Percentiles rank a stretch among this genome's conserved stretches.
Evolutionary conservation across 2,797 vertebrate species (phyloP).

Genomic region (Lerista edwardsae): DNA sequence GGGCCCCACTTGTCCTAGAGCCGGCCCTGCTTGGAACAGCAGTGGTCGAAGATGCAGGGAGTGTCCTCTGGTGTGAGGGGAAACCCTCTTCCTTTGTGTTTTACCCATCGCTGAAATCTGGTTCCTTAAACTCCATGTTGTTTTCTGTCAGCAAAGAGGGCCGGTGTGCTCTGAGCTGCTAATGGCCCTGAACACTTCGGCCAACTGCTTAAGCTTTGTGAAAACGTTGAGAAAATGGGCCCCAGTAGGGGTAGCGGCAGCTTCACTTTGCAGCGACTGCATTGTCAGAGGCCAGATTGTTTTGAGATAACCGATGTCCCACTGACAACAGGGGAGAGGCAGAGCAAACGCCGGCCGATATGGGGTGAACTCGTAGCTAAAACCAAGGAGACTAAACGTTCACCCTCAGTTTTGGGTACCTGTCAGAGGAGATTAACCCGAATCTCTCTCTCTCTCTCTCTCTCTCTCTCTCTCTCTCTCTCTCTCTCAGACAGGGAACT

Average conservation of each 20-base stretch:
- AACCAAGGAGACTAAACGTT: constrained; percentile 11
- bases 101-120: constrained; percentile 76
- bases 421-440: constrained; percentile 25
- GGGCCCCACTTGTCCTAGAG: too few relatives aligned
- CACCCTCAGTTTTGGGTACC: background rate
- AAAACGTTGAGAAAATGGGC: constrained; percentile 82
- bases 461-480: too few relatives aligned
- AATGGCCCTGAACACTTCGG: constrained; percentile 85
- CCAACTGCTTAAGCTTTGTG: constrained; percentile 83
- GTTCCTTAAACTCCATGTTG: constrained; percentile 78
- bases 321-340: constrained; percentile 27
- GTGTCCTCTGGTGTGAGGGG: constrained; percentile 65
- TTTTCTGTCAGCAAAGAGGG: constrained; percentile 79
- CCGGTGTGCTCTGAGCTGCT: constrained; percentile 82
- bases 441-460: too few relatives aligned
- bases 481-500: too few relatives aligned
- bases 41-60: too few relatives aligned
- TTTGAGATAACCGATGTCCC: background rate
- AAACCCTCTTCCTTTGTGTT: constrained; percentile 75
- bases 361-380: background rate
- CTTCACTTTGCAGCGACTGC: constrained; percentile 71
- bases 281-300: constrained; percentile 58
- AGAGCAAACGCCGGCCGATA: constrained; percentile 56
- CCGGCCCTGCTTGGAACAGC: too few relatives aligned
- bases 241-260: constrained; percentile 70